Conservation (phyloP, 64 coral and sea anemone genomes). For the Exaiptasia diaphana region DNA sequence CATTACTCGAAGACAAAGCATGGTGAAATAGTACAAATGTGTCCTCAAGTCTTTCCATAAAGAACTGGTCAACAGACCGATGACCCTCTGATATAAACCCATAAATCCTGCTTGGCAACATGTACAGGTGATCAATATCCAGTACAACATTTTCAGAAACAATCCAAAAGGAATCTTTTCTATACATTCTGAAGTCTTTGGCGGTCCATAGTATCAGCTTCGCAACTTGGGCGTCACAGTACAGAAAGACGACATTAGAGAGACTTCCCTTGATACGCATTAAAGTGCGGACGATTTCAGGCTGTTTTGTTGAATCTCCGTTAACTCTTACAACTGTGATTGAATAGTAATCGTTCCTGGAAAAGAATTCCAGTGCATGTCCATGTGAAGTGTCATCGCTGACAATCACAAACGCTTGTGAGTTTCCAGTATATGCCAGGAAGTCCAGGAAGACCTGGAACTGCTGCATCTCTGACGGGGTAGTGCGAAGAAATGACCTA, state of each 20-base stretch:
- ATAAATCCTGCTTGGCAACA: conserved; percentile 70
- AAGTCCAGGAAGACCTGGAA: conserved; percentile 39
- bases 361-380: conserved; percentile 25
- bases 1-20: conserved; percentile 8
- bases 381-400: conserved; percentile 55
- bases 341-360: not conserved
- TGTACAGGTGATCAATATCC: conserved; percentile 27
- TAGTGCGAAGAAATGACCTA: conserved; percentile 46
- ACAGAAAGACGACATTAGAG: conserved; percentile 17
- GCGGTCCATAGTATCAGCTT: conserved; percentile 56
- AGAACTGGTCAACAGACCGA: not conserved
- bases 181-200: conserved; percentile 59
- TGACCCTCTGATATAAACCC: conserved; percentile 18
- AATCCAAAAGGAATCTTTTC: conserved; percentile 60
- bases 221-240: conserved; percentile 34
- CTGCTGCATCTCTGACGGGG: conserved; percentile 28
- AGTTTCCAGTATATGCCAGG: conserved; percentile 35
- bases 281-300: conserved; percentile 4
- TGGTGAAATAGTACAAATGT: conserved; percentile 43
- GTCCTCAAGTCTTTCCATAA: not conserved
- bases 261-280: conserved; percentile 56
- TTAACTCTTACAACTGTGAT: conserved; percentile 35
- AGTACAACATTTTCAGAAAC: conserved; percentile 57
- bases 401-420: conserved; percentile 49
- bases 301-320: not conserved